Evolutionary conservation across 2,888 invertebrate genomes (phyloP), one percentile per base, ranked within the genome.

Genomic region (Rhamnusium bicolor): DNA sequence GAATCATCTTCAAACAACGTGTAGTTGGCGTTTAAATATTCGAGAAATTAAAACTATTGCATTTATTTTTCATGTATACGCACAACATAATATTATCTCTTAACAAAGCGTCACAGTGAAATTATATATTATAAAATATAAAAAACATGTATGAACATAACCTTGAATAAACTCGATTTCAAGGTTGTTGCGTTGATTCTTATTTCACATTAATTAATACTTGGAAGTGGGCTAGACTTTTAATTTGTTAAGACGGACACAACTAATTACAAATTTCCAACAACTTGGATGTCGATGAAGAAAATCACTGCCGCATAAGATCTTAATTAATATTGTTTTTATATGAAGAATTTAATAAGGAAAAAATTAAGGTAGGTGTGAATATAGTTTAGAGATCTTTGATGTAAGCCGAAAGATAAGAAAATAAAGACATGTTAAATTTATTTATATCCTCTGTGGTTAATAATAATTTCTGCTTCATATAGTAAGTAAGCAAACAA

Each of bases 111-210:
- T 47, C 51, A 67, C 19, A 54, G 65, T 53, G 53, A 32, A 53
- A 53, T 53, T 65, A 54, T 65, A 27, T 65, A 53, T 54, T 56
- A 54, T 46, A 67, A 67, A 67, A 46, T 54, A 67, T 29, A 16
- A 60, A 40, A 67, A 46, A 67, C 67, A 56, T 53, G 51, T 65
- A 65, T 29, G 65, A 51, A 56, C 29, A 32, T 56, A 67, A 67
- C 67, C 67, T 67, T 67, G 54, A 56, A 18, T 67, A 67, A 67
- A 67, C 46, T 67, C 67, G 67, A 67, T 56, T 54, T 32, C 67
- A 67, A 67, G 67, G 67, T 19, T 67, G 21, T 24, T 40, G 4
- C 5, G 56, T 46, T 54, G 56, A 56, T n/a, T 67, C 46, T 67
- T 46, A 56, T 65, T 65, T 65, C 54, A 54, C 67, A 56, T 51